Base-by-base conservation (phyloP, 2,888 invertebrate genomes). In the Ypsolopha sequella region DNA sequence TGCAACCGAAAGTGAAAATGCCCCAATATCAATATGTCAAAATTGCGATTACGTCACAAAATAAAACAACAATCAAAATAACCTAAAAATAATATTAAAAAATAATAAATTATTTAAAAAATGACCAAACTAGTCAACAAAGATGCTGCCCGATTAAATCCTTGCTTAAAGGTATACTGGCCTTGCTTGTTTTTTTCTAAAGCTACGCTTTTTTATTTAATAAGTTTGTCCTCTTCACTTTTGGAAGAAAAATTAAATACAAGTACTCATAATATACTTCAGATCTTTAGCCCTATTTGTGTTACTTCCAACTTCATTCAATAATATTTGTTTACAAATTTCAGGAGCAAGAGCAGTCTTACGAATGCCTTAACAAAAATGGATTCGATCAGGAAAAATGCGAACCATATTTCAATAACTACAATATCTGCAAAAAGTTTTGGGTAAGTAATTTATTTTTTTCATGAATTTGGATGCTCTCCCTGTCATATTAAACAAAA, bases 371-470 rank as follows among this genome's bases (percentile, higher is more conserved):
- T 14, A 87, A 89, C 62, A 89, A 90, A 50, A 90, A 92, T 67
- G 89, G 89, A 60, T 93, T 88, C 62, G 89, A 92, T 57, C 88
- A 88, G 50, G 87, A 88, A 0, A 89, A 89, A 64, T 96, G 96
- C 65, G 74, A 80, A 61, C 53, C 74, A 0, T 89, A 91, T 68
- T 94, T 95, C 66, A 88, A 89, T 39, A 96, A 96, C 72, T 95
- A 95, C 66, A 93, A 90, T 55, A 89, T 86, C 4, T 96, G 95
- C 72, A 92, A 91, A 71, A 89, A 89, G 55, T 95, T 96, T 80
- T 96, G 95, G 96, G 95, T 95, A 87, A 76, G 73, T 52, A 35
- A 33, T 11, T 44, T 39, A 3, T 39, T 3, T 39, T 39, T 11
- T n/a, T 11, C 9, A 9, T 1, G 3, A 39, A 9, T 11, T 39